Base-by-base conservation (phyloP, 2,113 vertebrate genomes). In the Prunella himalayana region DNA sequence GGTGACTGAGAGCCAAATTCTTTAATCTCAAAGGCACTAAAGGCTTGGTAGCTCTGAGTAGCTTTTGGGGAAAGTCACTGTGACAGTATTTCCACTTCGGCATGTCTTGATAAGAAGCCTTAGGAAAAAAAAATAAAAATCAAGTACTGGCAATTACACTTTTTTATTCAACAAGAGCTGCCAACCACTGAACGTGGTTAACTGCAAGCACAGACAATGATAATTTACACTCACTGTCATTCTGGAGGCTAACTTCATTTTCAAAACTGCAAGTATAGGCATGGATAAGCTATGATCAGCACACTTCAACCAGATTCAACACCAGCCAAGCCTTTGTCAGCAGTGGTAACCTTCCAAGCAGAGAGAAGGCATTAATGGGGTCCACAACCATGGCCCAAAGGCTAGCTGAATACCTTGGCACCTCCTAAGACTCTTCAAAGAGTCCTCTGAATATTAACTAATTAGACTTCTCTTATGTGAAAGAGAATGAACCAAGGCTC, bases 181-280 rank as follows among this genome's bases (percentile, higher is more conserved):
- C 92, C 95, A 96, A 72, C 69, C 7, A 0, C 85, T 64, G n/a
- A 88, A 80, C 0, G 1, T 51, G 73, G 89, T 90, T 92, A 86
- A 78, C 39, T 95, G 94, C 94, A 95, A 96, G 94, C 91, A 94
- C 37, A 96, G 95, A 76, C 95, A 96, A 91, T 13, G 75, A 71
- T 94, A 93, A 93, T 93, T 96, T 86, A 83, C 13, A 17, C 86
- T 92, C 87, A 44, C 76, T 64, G 75, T 87, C 94, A 83, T 95
- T 95, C 85, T 90, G 93, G 73, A 96, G 84, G 91, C 83, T 86
- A 96, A 93, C 88, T 95, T 77, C 68, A 83, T 92, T 88, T 93
- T 88, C 83, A 51, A 30, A 92, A 69, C 57, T 86, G 85, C 95
- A 95, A 96, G 95, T 96, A 93, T 63, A 94, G 95, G 77, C 95